Percentiles rank a stretch among this genome's conserved stretches.
phyloP scores from a whole-genome alignment of 1,140 invertebrate genomes.

The Oncopeltus fasciatus region DNA sequence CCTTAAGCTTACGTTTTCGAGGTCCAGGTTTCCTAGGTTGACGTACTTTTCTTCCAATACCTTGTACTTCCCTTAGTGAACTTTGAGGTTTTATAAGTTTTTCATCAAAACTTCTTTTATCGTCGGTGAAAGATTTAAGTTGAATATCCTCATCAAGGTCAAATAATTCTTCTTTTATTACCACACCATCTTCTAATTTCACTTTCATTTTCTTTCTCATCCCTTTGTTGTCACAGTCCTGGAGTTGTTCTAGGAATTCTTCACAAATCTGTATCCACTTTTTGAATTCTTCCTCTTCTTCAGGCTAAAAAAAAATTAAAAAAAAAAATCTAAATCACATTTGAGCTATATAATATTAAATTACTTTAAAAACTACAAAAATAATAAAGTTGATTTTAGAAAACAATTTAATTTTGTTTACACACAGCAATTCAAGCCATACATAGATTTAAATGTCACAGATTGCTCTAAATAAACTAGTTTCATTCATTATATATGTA shows the following conservation, averaged over 20 bases:
- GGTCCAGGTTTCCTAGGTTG: constrained; percentile 1
- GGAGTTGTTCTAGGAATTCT: not conserved
- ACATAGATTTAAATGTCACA: too few relatives aligned
- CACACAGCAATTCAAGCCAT: too few relatives aligned
- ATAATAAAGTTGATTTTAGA: too few relatives aligned
- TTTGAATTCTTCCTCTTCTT: constrained; percentile 8
- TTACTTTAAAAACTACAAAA: too few relatives aligned
- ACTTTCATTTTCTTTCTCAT: not conserved
- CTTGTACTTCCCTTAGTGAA: not conserved
- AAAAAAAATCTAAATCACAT: not conserved
- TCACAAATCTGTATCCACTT: constrained; percentile 3
- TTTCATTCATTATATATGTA: too few relatives aligned
- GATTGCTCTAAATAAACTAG: too few relatives aligned
- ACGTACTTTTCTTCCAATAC: constrained; percentile 9
- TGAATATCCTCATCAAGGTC: not conserved
- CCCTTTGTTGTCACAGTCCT: not conserved
- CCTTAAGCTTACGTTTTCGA: constrained; percentile 41
- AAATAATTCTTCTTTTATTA: not conserved
- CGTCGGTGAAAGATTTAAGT: not conserved
- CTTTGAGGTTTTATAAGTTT: constrained; percentile 1
- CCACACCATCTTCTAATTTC: not conserved
- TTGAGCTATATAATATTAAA: too few relatives aligned
- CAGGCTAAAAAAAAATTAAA: not conserved
- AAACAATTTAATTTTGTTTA: too few relatives aligned
- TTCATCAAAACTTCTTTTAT: constrained; percentile 5